phyloP scores from a whole-genome alignment of 2,888 invertebrate species.

The Ornithoptera priamus region DNA sequence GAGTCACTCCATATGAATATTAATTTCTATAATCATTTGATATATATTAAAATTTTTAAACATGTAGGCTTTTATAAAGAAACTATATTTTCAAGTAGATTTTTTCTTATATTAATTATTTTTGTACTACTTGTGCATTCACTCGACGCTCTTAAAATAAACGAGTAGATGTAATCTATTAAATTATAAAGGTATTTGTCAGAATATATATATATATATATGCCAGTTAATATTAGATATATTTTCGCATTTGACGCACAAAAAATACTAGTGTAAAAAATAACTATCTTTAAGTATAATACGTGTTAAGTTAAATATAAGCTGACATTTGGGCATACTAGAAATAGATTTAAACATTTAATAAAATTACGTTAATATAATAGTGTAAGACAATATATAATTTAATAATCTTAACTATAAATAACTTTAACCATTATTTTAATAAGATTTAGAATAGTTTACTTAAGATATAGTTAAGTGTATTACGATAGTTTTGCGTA shows the following conservation, averaged over 20 bases:
- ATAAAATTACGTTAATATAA: background rate
- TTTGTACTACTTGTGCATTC: background rate
- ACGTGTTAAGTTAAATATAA: background rate
- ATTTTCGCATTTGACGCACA: conserved; percentile 21
- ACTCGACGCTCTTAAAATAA: background rate
- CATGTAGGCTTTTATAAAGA: background rate
- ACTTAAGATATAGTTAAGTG: background rate
- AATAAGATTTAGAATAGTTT: background rate
- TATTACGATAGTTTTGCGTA: background rate
- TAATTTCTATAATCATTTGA: no score
- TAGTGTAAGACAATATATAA: background rate
- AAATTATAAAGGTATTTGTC: background rate
- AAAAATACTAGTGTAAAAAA: conserved; percentile 19
- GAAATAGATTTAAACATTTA: background rate
- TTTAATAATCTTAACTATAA: no score
- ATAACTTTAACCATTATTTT: background rate
- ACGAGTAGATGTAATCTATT: background rate
- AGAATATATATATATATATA: background rate
- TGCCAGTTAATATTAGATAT: conserved; percentile 7
- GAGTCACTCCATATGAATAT: no score
- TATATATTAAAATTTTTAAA: background rate
- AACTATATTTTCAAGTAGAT: background rate
- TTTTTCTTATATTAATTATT: background rate
- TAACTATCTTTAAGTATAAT: background rate
- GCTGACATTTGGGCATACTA: background rate